A percentile compares a stretch with the other conserved stretches of the same genome.
Conservation (phyloP, 2,797 vertebrate species). For the Poeciliopsis gracilis region DNA sequence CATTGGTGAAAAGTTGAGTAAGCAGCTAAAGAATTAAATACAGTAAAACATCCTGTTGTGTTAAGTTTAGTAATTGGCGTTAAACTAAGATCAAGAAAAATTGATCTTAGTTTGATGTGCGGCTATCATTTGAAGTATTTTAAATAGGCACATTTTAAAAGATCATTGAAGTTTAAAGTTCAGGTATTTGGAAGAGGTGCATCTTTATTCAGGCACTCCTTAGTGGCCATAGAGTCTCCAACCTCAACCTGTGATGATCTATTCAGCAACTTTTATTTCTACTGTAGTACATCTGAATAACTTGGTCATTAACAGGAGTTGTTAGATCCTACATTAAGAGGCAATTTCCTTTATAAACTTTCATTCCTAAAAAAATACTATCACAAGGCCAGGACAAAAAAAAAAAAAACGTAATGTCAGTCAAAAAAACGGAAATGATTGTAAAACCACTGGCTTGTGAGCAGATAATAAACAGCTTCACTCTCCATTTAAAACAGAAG, state of each 20-base stretch:
- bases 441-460: not conserved
- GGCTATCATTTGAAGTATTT: not conserved
- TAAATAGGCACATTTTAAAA: not conserved
- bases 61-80: too few species aligned
- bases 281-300: not conserved
- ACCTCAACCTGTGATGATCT: not conserved
- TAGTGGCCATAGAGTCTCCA: not conserved
- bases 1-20: not conserved
- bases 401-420: not conserved
- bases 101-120: not conserved
- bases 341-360: not conserved
- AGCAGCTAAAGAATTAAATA: not conserved
- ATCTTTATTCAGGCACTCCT: not conserved
- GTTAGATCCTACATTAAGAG: not conserved
- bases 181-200: not conserved
- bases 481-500: slow-evolving; percentile 38
- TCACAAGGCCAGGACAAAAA: not conserved
- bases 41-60: not conserved
- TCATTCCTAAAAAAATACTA: not conserved
- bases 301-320: not conserved
- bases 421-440: not conserved
- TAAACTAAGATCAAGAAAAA: not conserved
- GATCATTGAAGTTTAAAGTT: not conserved
- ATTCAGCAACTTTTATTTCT: not conserved
- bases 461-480: slow-evolving; percentile 11